Evolutionary conservation across 2,888 invertebrate genomes (phyloP).

Genomic region (Caradrina kadenii): DNA sequence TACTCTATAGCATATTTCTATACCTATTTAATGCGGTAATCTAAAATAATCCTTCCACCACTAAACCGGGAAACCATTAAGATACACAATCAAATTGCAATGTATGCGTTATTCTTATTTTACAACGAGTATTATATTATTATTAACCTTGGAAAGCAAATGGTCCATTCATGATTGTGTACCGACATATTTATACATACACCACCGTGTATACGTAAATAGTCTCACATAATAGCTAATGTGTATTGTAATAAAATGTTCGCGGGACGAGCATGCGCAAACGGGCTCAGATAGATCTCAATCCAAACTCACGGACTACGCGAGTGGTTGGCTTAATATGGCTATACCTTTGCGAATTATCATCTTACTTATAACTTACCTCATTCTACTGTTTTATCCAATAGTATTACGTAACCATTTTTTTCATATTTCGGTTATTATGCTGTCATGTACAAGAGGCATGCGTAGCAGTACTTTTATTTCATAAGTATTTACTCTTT

Average conservation of each 20-base stretch:
- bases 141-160: conserved; percentile 46
- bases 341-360: conserved; percentile 42
- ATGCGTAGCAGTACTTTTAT: too few species aligned
- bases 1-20: background rate
- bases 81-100: conserved; percentile 8
- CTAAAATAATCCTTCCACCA: conserved; percentile 8
- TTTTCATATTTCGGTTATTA: too few species aligned
- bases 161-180: conserved; percentile 55
- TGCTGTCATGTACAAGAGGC: too few species aligned
- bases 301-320: conserved; percentile 77
- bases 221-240: conserved; percentile 69
- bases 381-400: too few species aligned
- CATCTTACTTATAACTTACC: too few species aligned
- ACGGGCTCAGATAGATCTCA: conserved; percentile 81
- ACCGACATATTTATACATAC: conserved; percentile 35
- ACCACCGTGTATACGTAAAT: conserved; percentile 51
- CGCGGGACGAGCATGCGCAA: conserved; percentile 75
- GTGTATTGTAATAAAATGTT: conserved; percentile 81
- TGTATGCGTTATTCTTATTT: conserved; percentile 22
- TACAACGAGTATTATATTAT: conserved; percentile 7
- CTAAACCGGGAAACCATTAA: conserved; percentile 12
- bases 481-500: too few species aligned
- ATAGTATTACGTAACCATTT: too few species aligned
- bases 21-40: background rate
- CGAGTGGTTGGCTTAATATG: conserved; percentile 57